phyloP scores from a whole-genome alignment of 2,888 invertebrate species.

The Melinopterus prodromus region DNA sequence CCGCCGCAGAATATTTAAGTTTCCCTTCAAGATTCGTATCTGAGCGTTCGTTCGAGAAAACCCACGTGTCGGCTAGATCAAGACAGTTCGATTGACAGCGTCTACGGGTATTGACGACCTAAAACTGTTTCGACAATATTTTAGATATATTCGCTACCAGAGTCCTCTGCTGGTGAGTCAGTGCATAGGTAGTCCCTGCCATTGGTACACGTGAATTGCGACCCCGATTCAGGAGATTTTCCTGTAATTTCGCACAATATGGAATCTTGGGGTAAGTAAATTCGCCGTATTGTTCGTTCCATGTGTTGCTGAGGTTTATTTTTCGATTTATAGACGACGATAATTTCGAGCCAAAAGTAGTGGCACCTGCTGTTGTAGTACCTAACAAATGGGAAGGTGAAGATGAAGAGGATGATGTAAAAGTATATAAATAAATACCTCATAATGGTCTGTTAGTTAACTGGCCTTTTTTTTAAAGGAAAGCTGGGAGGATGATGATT shows the following conservation, averaged over 20 bases:
- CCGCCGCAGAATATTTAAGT: neutral
- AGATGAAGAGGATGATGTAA: constrained; percentile 86
- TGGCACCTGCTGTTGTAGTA: constrained; percentile 63
- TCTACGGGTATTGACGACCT: constrained; percentile 15
- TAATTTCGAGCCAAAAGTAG: constrained; percentile 72
- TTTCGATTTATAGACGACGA: constrained; percentile 68
- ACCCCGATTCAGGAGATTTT: constrained; percentile 44
- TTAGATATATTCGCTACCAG: constrained; percentile 37
- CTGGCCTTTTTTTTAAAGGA: constrained; percentile 67
- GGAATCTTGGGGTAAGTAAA: constrained; percentile 59
- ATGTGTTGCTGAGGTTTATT: constrained; percentile 11
- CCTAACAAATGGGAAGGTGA: constrained; percentile 88
- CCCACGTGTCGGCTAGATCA: constrained; percentile 29
- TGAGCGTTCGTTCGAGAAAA: constrained; percentile 28
- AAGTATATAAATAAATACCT: constrained; percentile 63
- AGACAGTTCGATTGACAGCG: constrained; percentile 35
- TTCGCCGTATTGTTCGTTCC: neutral
- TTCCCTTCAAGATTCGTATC: constrained; percentile 13
- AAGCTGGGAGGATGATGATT: constrained; percentile 93
- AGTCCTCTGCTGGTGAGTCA: constrained; percentile 48
- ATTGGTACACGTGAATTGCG: constrained; percentile 54
- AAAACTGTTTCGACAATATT: constrained; percentile 27
- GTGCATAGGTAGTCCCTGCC: constrained; percentile 39
- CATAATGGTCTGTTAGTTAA: constrained; percentile 13
- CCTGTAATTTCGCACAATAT: constrained; percentile 51